Conservation (phyloP, 2,113 vertebrate genomes). For the Neolamprologus cancellatus region DNA sequence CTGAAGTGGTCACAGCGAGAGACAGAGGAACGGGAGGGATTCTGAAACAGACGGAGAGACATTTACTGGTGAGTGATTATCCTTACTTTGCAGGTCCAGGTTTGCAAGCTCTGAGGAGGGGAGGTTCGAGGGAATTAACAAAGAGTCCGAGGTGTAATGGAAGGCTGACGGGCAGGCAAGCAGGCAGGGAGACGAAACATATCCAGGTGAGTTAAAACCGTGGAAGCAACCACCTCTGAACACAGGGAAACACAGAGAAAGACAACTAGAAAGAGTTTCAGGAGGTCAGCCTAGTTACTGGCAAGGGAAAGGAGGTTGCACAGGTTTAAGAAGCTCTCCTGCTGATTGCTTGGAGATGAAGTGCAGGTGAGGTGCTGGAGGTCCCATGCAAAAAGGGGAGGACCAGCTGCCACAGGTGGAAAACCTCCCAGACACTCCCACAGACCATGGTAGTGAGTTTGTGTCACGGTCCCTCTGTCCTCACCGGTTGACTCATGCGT, state of each 20-base stretch:
- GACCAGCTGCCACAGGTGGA: background rate
- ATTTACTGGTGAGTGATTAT: background rate
- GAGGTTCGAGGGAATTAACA: fast-evolving
- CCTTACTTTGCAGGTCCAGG: background rate
- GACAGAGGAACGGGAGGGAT: background rate
- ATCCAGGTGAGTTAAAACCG: background rate
- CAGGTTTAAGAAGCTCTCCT: background rate
- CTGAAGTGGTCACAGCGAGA: background rate
- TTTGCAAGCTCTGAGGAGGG: background rate
- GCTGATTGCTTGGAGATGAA: background rate
- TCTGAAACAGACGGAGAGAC: fast-evolving
- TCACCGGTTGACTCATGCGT: too few relatives aligned
- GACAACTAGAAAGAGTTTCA: background rate
- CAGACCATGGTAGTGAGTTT: background rate
- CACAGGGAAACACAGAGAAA: background rate
- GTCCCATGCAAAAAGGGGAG: background rate
- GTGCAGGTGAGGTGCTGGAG: background rate
- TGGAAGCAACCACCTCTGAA: background rate
- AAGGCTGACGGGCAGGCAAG: background rate
- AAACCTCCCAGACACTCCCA: background rate
- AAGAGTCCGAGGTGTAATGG: background rate
- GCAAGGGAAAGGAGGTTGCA: background rate
- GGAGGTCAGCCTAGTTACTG: background rate
- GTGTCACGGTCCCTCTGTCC: background rate
- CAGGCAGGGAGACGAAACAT: background rate